A percentile compares a stretch with the other conserved stretches of the same genome.
Evolutionary conservation across 2,888 invertebrate genomes (phyloP).

Genomic region (Hedychridium roseum): DNA sequence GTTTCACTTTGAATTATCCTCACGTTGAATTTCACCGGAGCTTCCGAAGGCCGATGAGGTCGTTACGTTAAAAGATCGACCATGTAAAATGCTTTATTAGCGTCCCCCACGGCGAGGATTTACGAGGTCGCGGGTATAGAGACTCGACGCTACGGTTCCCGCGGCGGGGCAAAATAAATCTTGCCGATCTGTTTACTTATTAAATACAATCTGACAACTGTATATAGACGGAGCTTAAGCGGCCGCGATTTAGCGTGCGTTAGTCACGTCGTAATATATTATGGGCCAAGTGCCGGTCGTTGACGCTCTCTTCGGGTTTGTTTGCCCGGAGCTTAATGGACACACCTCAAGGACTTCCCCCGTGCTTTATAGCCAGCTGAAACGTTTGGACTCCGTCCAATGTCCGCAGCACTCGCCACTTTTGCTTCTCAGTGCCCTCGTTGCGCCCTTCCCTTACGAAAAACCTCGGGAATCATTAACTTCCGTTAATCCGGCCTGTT

Average conservation of each 20-base stretch:
- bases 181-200: conserved; percentile 38
- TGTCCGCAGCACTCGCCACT: conserved; percentile 38
- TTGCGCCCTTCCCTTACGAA: conserved; percentile 11
- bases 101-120: conserved; percentile 8
- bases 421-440: conserved; percentile 22
- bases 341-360: conserved; percentile 45
- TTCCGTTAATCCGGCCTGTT: neutral
- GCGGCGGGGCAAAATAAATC: conserved; percentile 37
- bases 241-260: conserved; percentile 36
- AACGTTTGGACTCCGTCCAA: conserved; percentile 49
- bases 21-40: too few species aligned
- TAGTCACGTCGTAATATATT: conserved; percentile 50
- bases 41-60: neutral
- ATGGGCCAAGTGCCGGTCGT: conserved; percentile 40
- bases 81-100: conserved; percentile 1
- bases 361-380: conserved; percentile 47
- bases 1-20: too few species aligned
- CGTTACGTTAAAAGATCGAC: neutral
- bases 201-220: conserved; percentile 44
- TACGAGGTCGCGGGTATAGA: conserved; percentile 21
- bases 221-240: conserved; percentile 24
- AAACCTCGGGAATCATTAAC: conserved; percentile 27
- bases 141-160: too few species aligned
- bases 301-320: conserved; percentile 50
- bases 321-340: conserved; percentile 54